These are phyloP conservation scores for Tenthredo amoena DNA, from an alignment of 2,888 invertebrate species.

Conservation along the genomic window DNA sequence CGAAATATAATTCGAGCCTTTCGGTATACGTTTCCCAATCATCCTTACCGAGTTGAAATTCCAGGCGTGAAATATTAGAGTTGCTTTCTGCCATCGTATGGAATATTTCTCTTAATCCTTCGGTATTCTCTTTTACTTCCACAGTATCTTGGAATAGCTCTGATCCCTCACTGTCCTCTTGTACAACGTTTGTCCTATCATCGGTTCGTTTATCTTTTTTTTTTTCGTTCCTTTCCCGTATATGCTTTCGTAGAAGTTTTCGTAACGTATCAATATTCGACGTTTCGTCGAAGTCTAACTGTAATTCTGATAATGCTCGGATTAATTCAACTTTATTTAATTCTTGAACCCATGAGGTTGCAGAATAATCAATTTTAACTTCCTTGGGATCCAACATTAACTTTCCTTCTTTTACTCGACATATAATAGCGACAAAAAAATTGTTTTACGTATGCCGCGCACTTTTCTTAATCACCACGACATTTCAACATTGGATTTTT, in stretches of 20 bases:
- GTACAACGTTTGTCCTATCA: not conserved
- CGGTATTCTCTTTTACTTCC: too few relatives aligned
- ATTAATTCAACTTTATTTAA: not conserved
- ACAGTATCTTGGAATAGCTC: too few relatives aligned
- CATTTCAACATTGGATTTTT: too few relatives aligned
- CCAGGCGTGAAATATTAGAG: constrained; percentile 18
- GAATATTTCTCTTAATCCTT: too few relatives aligned
- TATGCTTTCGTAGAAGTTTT: not conserved
- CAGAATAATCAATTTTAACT: not conserved
- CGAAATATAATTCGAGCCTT: constrained; percentile 56
- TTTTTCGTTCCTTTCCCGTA: not conserved
- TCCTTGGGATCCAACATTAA: not conserved
- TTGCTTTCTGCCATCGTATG: constrained; percentile 49
- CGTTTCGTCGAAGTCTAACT: constrained; percentile 1
- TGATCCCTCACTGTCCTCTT: constrained; percentile 20
- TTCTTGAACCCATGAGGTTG: not conserved
- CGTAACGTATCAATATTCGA: not conserved
- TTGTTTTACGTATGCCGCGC: not conserved
- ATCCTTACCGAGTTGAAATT: constrained; percentile 45
- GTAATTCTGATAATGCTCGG: not conserved
- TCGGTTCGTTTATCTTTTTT: not conserved
- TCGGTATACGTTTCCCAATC: constrained; percentile 49
- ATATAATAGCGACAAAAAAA: too few relatives aligned
- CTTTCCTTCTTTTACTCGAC: too few relatives aligned
- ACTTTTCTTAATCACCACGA: too few relatives aligned